phyloP scores from a whole-genome alignment of 1,140 invertebrate genomes.

The Leptinotarsa defecta region DNA sequence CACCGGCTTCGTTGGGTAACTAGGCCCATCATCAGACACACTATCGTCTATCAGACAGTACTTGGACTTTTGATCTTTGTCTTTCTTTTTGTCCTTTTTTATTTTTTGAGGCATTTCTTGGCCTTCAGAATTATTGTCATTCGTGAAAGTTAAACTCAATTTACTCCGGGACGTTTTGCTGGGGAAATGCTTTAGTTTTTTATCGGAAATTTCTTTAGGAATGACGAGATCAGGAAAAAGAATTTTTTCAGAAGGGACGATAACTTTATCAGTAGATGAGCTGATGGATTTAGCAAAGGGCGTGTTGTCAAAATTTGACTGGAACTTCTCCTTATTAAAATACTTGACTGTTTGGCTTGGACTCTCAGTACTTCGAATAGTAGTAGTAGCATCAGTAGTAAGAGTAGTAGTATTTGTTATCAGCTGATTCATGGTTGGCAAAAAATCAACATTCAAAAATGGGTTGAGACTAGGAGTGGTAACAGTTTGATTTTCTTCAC shows the following conservation, averaged over 20 bases:
- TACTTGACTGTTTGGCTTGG: not conserved
- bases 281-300: not conserved
- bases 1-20: constrained; percentile 35
- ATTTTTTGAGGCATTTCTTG: constrained; percentile 38
- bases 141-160: not conserved
- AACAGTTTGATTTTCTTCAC: constrained; percentile 9
- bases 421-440: not conserved
- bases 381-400: not conserved
- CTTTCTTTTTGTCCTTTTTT: constrained; percentile 58
- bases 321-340: constrained; percentile 35
- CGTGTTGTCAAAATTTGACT: constrained; percentile 1
- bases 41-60: constrained; percentile 60
- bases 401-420: constrained; percentile 2
- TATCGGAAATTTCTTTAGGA: constrained; percentile 11
- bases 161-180: not conserved
- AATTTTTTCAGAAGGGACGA: not conserved
- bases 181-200: not conserved
- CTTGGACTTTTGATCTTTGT: constrained; percentile 59
- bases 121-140: constrained; percentile 12
- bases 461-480: constrained; percentile 31
- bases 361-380: not conserved
- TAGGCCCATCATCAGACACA: constrained; percentile 43
- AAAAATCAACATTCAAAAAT: constrained; percentile 41
- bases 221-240: not conserved
- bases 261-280: not conserved